Percentiles rank a stretch among this genome's conserved stretches.
Evolutionary conservation across 2,113 vertebrate genomes (phyloP).

Genomic region (Mus pahari): DNA sequence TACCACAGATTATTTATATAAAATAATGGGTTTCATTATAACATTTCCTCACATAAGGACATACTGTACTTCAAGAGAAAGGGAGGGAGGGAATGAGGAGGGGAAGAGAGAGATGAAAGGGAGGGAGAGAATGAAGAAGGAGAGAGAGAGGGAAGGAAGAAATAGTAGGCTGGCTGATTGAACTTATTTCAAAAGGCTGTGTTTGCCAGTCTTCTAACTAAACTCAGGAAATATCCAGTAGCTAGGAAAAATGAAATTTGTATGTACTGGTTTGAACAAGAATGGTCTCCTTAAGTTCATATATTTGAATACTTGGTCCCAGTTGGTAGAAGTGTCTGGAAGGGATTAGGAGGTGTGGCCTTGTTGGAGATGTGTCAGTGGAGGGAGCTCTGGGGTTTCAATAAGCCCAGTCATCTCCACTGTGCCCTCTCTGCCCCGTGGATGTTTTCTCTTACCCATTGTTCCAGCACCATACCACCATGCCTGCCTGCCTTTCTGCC

Average conservation of each 20-base stretch:
- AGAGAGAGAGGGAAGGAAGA: background rate
- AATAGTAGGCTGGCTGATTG: background rate
- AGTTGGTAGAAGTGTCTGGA: background rate
- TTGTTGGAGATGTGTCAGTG: background rate
- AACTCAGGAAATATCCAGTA: slow-evolving; percentile 18
- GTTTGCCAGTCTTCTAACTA: background rate
- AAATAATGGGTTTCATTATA: background rate
- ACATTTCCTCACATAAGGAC: background rate
- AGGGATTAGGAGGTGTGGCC: background rate
- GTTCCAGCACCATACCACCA: background rate
- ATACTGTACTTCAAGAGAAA: background rate
- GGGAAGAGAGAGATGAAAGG: background rate
- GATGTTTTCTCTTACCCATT: background rate
- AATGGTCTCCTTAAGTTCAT: background rate
- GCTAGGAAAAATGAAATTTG: background rate
- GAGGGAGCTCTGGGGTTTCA: background rate
- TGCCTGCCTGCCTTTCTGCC: background rate
- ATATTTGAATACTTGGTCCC: background rate
- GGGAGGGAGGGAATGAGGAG: background rate
- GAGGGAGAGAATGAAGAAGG: background rate
- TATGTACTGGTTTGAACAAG: background rate
- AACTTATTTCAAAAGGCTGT: slow-evolving; percentile 1
- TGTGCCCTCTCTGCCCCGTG: background rate
- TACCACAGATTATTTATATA: background rate
- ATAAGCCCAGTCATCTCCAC: background rate